Base-by-base conservation (phyloP, 2,113 vertebrate genomes). In the Pedionomus torquatus region DNA sequence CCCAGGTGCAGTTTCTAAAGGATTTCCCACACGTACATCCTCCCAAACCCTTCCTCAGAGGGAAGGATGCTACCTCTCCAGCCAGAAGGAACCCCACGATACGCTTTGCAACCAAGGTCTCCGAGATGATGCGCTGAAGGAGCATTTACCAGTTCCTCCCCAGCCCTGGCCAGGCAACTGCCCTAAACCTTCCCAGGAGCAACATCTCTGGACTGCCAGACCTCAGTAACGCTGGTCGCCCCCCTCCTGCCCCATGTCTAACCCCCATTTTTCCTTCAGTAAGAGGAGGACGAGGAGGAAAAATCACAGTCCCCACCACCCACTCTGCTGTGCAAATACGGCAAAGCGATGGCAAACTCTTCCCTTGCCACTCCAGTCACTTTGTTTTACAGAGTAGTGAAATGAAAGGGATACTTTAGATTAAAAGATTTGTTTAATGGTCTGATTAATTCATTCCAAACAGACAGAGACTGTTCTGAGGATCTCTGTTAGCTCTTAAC, bases 361-460 rank as follows among this genome's bases (percentile, higher is more conserved):
- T 93, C 92, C 82, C 89, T 93, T 97, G 58, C 58, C 90, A 75
- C 95, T 95, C 87, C 80, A 91, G 72, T 95, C 96, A 96, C 95
- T 98, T 97, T 98, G 95, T 97, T 98, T 98, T 95, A 97, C 88
- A 33, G 92, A 93, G 87, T 71, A 88, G 63, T 80, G 85, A 98
- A 98, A 98, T 98, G 97, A 98, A 98, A 98, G 96, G 95, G 97
- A 97, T 97, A 96, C 95, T 98, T 98, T 89, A 98, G 97, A 98
- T 98, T 95, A 98, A 97, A 98, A 98, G 98, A 98, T 97, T 95
- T 98, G 95, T 96, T 98, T 98, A 98, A 98, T 97, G 96, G 97
- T 95, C 97, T 97, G 97, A 98, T 98, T 98, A 98, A 98, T 98
- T 98, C 97, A 98, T 97, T 97, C 96, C 97, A 98, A 96, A 98